Base-by-base conservation (phyloP, 1,140 invertebrate species). In the Drosophila athabasca region DNA sequence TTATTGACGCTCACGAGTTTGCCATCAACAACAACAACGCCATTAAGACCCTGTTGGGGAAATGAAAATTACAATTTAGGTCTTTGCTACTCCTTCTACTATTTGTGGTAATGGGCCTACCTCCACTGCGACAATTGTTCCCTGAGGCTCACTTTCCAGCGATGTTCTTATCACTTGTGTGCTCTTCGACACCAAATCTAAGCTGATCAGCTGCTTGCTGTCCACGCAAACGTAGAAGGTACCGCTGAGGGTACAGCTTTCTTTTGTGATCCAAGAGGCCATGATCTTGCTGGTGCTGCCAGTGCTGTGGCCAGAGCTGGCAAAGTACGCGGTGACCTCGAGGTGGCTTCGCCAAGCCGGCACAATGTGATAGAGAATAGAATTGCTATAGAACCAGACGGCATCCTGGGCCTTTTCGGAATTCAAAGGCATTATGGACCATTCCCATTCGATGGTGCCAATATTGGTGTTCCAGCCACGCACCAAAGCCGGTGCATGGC, bases 381-480 rank as follows among this genome's bases (percentile, higher is more conserved):
- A 93, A 71, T 94, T 93, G 67, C 94, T 93, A 44, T 95, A 93
- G 83, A 94, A 93, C 95, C 94, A 95, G 49, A 93, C 79, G 0
- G 93, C 92, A 62, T 92, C 90, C 9, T 92, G 90, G 2, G 92
- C 92, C 3, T 92, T 92, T 0, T 92, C 87, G 5, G 92, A 91
- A 62, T 93, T 92, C 44, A 93, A 85, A 2, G 94, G 90, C 61
- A 92, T 92, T 3, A 94, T 59, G 2, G 93, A 93, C 94, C 94
- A 95, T 77, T 95, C 94, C 93, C 93, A 94, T 11, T 90, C 80
- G 1, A 91, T 79, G 26, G 94, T 91, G 72, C 96, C 96, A 79
- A 94, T 95, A 13, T 93, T 93, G 13, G 94, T 90, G 85, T 96
- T 95, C 96, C 96, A 97, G 26, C 95, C 95, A 60, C 97, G 92